phyloP scores from a whole-genome alignment of 2,113 vertebrate genomes.

The Maccullochella peelii region DNA sequence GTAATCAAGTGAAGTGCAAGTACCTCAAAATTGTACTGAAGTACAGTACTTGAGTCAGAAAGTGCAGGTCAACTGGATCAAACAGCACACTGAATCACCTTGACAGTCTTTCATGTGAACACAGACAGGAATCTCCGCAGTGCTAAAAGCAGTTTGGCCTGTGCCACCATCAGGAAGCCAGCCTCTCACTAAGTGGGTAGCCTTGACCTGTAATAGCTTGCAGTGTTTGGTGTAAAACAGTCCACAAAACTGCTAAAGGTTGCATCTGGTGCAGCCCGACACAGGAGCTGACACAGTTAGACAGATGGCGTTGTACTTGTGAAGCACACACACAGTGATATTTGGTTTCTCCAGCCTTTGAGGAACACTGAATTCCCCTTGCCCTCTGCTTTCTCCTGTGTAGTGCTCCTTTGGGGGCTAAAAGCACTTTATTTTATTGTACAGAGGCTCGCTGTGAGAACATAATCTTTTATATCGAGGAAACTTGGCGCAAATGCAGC shows the following conservation, averaged over 20 bases:
- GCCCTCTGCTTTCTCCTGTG: not conserved
- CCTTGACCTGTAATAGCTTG: not conserved
- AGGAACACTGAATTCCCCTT: not conserved
- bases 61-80: not conserved
- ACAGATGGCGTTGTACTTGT: conserved; percentile 42
- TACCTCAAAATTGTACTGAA: not conserved
- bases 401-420: not conserved
- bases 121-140: not conserved
- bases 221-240: not conserved
- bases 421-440: conserved; percentile 20
- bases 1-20: not conserved
- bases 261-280: conserved; percentile 46
- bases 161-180: not conserved
- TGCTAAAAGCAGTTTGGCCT: not conserved
- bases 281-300: conserved; percentile 39
- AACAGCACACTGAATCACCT: not conserved
- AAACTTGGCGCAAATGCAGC: conserved; percentile 27
- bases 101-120: not conserved
- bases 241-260: conserved; percentile 1
- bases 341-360: conserved; percentile 1
- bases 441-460: not conserved
- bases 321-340: not conserved
- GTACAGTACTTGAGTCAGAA: not conserved
- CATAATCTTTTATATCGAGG: not conserved
- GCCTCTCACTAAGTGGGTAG: not conserved